Evolutionary conservation across 2,113 vertebrate genomes (phyloP).

Genomic region (Romanogobio albipinnatus): DNA sequence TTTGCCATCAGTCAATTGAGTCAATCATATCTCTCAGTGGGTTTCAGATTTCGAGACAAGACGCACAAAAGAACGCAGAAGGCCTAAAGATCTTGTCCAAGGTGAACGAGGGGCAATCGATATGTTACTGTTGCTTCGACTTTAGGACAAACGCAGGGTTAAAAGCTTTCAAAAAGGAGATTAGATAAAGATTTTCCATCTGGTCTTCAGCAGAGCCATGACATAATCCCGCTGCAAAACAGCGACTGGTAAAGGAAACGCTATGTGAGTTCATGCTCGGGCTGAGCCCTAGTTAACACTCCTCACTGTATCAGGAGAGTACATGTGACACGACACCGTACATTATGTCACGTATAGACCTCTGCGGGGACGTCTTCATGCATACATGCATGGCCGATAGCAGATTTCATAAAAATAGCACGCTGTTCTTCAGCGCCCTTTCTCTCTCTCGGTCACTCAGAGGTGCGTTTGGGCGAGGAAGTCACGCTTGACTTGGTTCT

Average conservation of each 20-base stretch:
- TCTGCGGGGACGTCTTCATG: not conserved
- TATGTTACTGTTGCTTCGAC: not conserved
- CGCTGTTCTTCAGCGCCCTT: not conserved
- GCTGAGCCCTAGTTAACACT: not conserved
- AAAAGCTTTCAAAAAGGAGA: constrained; percentile 15
- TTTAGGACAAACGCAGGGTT: not conserved
- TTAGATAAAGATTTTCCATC: constrained; percentile 17
- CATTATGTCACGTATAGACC: not conserved
- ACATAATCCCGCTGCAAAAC: not conserved
- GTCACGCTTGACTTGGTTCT: constrained; percentile 9
- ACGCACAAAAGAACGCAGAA: not conserved
- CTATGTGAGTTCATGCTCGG: not conserved
- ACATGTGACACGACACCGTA: constrained; percentile 1
- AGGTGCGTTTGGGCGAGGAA: constrained; percentile 1
- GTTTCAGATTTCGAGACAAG: not conserved
- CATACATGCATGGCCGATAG: constrained; percentile 1
- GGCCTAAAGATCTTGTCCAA: not conserved
- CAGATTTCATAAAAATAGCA: not conserved
- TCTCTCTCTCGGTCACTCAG: constrained; percentile 1
- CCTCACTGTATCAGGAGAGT: not conserved
- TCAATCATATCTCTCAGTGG: not conserved
- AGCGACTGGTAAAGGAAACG: not conserved
- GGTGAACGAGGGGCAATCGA: not conserved
- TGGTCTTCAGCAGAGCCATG: not conserved
- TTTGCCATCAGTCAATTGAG: not conserved